These are phyloP conservation scores for Lasiommata megera DNA, from an alignment of 2,888 invertebrate species.

Conservation along the genomic window DNA sequence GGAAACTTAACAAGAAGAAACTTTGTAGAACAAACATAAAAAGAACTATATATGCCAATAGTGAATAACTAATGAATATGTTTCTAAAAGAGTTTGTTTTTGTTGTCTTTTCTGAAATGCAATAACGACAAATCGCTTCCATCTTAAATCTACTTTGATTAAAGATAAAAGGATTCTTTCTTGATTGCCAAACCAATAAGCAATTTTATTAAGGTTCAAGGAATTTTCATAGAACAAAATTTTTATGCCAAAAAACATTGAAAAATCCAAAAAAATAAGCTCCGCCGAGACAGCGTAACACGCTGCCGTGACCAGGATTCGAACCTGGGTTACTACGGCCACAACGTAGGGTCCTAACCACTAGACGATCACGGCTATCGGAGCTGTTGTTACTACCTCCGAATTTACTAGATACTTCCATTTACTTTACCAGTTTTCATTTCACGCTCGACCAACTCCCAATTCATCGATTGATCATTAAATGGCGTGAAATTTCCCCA, in stretches of 20 bases:
- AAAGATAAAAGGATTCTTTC: too few species aligned
- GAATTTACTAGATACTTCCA: slow-evolving; percentile 11
- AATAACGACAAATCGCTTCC: too few species aligned
- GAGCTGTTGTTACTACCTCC: slow-evolving; percentile 21
- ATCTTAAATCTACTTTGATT: too few species aligned
- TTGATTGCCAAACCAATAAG: too few species aligned
- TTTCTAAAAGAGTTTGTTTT: too few species aligned
- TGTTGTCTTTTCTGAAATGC: too few species aligned
- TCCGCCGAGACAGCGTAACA: slow-evolving; percentile 36
- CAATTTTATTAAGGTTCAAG: too few species aligned
- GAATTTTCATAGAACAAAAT: not conserved
- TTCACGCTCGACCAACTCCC: slow-evolving; percentile 25
- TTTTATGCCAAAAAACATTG: not conserved
- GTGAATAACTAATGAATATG: too few species aligned
- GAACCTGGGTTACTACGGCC: slow-evolving; percentile 90
- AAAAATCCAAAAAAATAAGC: slow-evolving; percentile 23
- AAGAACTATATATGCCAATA: too few species aligned
- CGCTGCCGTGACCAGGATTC: slow-evolving; percentile 82
- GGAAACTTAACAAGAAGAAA: too few species aligned
- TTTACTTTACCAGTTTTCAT: slow-evolving; percentile 29
- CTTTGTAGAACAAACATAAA: too few species aligned
- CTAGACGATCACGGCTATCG: slow-evolving; percentile 83
- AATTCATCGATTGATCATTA: slow-evolving; percentile 14
- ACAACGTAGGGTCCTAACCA: slow-evolving; percentile 89
- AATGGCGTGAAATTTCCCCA: slow-evolving; percentile 14